A percentile compares a stretch with the other conserved stretches of the same genome.
These are phyloP conservation scores for Drosophila willistoni DNA, from an alignment of 1,140 invertebrate species.

Conservation along the genomic window DNA sequence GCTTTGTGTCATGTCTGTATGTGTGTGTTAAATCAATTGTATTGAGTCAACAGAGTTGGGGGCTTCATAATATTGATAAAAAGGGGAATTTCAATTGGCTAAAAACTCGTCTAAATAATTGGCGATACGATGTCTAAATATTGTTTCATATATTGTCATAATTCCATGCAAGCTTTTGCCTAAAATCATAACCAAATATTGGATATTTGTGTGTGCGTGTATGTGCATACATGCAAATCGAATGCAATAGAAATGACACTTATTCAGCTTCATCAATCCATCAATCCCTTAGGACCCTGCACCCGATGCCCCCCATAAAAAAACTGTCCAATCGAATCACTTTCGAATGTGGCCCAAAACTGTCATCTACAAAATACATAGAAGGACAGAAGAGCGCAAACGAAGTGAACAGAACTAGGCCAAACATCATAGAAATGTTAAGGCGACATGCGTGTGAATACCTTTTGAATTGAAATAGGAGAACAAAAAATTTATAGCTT, in stretches of 20 bases:
- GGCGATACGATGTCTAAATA: not conserved
- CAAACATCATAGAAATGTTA: slow-evolving; percentile 55
- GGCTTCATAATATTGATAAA: slow-evolving; percentile 2
- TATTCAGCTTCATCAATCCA: not conserved
- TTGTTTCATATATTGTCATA: not conserved
- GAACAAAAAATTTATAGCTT: slow-evolving; percentile 23
- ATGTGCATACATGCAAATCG: slow-evolving; percentile 17
- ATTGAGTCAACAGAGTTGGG: not conserved
- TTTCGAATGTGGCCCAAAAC: slow-evolving; percentile 50
- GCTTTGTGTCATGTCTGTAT: slow-evolving; percentile 10
- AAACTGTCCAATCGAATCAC: slow-evolving; percentile 23
- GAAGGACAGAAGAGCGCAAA: slow-evolving; percentile 2
- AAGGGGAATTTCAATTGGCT: not conserved
- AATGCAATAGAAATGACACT: slow-evolving; percentile 35
- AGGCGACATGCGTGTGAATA: slow-evolving; percentile 17
- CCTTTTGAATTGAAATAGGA: slow-evolving; percentile 22
- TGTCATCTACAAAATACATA: not conserved
- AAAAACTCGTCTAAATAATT: slow-evolving; percentile 1
- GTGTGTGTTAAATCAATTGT: not conserved
- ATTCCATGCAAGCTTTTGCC: not conserved
- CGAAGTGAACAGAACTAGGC: slow-evolving; percentile 47
- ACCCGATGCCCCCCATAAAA: no score
- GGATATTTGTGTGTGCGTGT: not conserved
- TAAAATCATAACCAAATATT: slow-evolving; percentile 2
- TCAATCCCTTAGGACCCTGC: not conserved